Base-by-base conservation (phyloP, 2,888 invertebrate genomes). In the Melieria omissa region DNA sequence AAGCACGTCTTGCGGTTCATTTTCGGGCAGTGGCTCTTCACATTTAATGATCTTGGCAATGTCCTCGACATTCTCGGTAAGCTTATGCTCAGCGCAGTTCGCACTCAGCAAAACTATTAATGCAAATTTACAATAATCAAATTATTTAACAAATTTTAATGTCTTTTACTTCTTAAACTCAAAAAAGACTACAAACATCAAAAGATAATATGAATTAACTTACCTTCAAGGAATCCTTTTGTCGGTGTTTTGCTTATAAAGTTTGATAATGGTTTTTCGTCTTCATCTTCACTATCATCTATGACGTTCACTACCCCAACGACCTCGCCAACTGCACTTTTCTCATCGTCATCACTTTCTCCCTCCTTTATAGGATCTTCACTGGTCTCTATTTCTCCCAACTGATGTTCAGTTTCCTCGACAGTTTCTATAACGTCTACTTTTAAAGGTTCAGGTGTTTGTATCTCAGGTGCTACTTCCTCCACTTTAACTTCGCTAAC, bases 211-310 rank as follows among this genome's bases (percentile, higher is more conserved):
- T 29, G 29, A 29, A 9, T 74, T 58, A 0, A 12, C 7, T 6
- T 16, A 73, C 73, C 65, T 65, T 74, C 69, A 0, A 63, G 58
- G 67, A 74, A 72, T 2, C 57, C 42, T 9, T 60, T 65, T n/a
- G 55, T 71, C 9, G 42, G 57, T 46, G 58, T 44, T 47, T 29
- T 41, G 10, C 16, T 42, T 8, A 71, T 29, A 29, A 78, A 70
- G n/a, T 71, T 64, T 16, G 77, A 64, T 8, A 80, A 67, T 9
- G 78, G 77, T 49, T 75, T 76, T n/a, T 75, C 73, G 65, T 80
- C 78, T 4, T 78, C 77, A 45, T 76, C 77, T 8, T 73, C 77
- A 9, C 73, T 76, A 7, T 61, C 57, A 29, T 29, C 29, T 29
- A 29, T 29, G 2, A 3, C 2, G 29, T 9, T 42, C 63, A 3